phyloP scores from a whole-genome alignment of 1,140 invertebrate species.

The Amyelois transitella region DNA sequence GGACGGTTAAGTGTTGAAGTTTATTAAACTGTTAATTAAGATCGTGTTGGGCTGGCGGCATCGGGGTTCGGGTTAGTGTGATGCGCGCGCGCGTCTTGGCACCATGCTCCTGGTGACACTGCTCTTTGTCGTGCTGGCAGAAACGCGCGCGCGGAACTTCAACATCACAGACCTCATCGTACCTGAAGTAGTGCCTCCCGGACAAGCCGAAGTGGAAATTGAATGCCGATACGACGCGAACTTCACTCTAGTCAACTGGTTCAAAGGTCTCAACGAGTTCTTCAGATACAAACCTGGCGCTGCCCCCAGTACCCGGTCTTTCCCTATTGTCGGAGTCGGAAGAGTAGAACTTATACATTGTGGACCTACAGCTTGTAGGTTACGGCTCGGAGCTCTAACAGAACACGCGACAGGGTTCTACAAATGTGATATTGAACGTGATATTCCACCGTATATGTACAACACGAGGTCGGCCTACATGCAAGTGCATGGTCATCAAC shows the following conservation, averaged over 20 bases:
- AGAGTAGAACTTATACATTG: constrained; percentile 48
- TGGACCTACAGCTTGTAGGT: constrained; percentile 46
- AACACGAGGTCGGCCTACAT: constrained; percentile 49
- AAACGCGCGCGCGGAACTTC: constrained; percentile 33
- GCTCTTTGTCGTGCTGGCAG: constrained; percentile 18
- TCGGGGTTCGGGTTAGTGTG: constrained; percentile 45
- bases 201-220: constrained; percentile 46
- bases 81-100: constrained; percentile 48
- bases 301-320: constrained; percentile 52
- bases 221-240: constrained; percentile 64
- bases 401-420: constrained; percentile 60
- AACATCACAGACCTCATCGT: constrained; percentile 60
- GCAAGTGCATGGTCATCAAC: constrained; percentile 45
- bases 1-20: constrained; percentile 66
- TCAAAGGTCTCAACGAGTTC: constrained; percentile 58
- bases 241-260: constrained; percentile 65
- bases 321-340: constrained; percentile 54
- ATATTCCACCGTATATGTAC: constrained; percentile 51
- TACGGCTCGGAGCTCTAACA: constrained; percentile 47
- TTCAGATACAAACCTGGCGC: constrained; percentile 58
- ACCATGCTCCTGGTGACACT: constrained; percentile 45
- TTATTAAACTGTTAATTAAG: constrained; percentile 72
- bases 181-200: constrained; percentile 39
- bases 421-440: constrained; percentile 58
- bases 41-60: constrained; percentile 33